Evolutionary conservation across 1,140 invertebrate species (phyloP).

Genomic region (Agrypnia vestita): DNA sequence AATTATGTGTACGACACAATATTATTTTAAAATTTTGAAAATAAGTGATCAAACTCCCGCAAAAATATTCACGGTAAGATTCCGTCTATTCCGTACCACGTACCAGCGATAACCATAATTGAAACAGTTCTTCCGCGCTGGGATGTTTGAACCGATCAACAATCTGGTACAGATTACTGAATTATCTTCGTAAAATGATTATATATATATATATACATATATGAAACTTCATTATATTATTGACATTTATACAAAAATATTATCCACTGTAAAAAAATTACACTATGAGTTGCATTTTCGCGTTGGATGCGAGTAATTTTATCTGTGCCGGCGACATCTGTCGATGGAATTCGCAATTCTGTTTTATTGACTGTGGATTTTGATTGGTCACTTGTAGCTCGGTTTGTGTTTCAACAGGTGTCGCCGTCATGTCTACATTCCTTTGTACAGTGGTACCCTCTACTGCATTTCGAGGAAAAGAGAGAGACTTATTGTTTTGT

Average conservation of each 20-base stretch:
- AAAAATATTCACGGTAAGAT: background rate
- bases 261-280: background rate
- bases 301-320: background rate
- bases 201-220: too few relatives aligned
- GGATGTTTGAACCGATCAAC: too few relatives aligned
- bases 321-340: slow-evolving; percentile 13
- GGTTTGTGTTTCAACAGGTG: slow-evolving; percentile 19
- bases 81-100: too few relatives aligned
- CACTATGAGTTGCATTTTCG: background rate
- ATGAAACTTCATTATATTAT: background rate
- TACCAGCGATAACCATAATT: too few relatives aligned
- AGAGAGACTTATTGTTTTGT: slow-evolving; percentile 20
- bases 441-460: slow-evolving; percentile 18
- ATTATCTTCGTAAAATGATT: too few relatives aligned
- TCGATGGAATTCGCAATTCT: background rate
- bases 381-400: background rate
- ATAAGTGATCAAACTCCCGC: background rate
- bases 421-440: slow-evolving; percentile 20
- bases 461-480: slow-evolving; percentile 5
- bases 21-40: background rate
- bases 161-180: too few relatives aligned
- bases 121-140: too few relatives aligned
- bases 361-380: background rate
- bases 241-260: background rate
- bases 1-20: background rate